These are phyloP conservation scores for Dryobotodes eremita DNA, from an alignment of 2,888 invertebrate species.

Conservation along the genomic window DNA sequence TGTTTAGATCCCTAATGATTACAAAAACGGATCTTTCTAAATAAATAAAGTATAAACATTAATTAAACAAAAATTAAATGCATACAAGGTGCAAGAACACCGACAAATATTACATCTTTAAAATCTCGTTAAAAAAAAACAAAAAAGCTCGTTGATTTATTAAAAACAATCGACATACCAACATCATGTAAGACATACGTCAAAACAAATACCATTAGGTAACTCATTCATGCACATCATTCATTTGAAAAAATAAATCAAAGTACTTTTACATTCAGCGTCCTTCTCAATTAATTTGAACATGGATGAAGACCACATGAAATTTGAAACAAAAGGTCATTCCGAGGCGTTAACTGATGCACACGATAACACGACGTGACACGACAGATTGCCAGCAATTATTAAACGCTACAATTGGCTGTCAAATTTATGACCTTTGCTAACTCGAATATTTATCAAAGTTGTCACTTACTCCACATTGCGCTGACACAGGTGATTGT, in stretches of 20 bases:
- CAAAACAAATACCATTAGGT: constrained; percentile 47
- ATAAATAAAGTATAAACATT: not conserved
- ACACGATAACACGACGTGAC: constrained; percentile 75
- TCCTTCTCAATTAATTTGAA: constrained; percentile 62
- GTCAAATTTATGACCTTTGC: constrained; percentile 78
- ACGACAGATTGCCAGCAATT: constrained; percentile 75
- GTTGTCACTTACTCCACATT: constrained; percentile 51
- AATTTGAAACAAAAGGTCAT: constrained; percentile 72
- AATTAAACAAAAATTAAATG: not conserved
- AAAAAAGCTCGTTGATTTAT: constrained; percentile 17
- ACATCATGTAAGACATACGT: constrained; percentile 28
- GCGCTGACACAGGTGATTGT: constrained; percentile 28
- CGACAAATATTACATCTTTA: not conserved
- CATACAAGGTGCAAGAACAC: too few species aligned
- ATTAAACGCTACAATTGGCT: constrained; percentile 79
- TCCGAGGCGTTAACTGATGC: constrained; percentile 68
- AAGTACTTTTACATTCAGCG: constrained; percentile 46
- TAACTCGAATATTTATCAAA: constrained; percentile 59
- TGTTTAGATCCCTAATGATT: not conserved
- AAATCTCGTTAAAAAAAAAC: not conserved
- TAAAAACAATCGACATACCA: constrained; percentile 29
- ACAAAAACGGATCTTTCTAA: not conserved
- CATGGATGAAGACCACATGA: constrained; percentile 51
- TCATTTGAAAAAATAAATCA: constrained; percentile 53
- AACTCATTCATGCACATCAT: constrained; percentile 53